Evolutionary conservation across 2,113 vertebrate species (phyloP), one percentile per base, ranked within the genome.

Genomic region (Dromaius novaehollandiae): DNA sequence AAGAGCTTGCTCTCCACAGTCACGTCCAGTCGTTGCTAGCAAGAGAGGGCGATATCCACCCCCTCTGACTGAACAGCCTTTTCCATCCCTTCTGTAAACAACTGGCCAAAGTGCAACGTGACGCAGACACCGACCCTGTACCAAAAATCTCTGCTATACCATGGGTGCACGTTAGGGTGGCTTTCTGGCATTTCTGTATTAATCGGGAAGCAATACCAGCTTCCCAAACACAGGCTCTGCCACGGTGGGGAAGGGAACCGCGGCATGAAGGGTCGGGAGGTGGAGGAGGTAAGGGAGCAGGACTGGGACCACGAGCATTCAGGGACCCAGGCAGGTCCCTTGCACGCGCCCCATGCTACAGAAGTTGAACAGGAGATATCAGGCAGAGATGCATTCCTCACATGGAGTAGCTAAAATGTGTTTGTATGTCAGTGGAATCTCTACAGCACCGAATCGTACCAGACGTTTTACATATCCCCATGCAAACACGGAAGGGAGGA

Each of bases 221-320:
- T 60, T 68, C 21, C 14, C 20, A 21, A 17, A 66, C 7, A 6
- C 16, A 30, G 40, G 13, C 51, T 69, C 25, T 85, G 70, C 56
- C n/a, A 8, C 1, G 4, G 24, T n/a, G 11, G 40, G 63, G 86
- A 82, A 7, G 40, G 63, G 86, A 82, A 7, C 32, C 28, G 34
- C 6, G n/a, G n/a, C 48, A 82, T 0, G 0, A 51, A 65, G 24
- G 0, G 0, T 38, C 40, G 66, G 53, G 17, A 91, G 19, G 26
- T 66, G 53, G 17, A 91, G 17, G 28, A 44, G 26, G 7, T 32
- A 80, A 61, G 80, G 53, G 58, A 80, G 58, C 24, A 75, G 56
- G 21, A 25, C 48, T 56, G 0, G 4, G 58, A 70, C 5, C 7
- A 68, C 19, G 9, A 24, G 12, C 55, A 32, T 13, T 25, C 19